These are phyloP conservation scores for Apomyelois bistriatella DNA, from an alignment of 2,888 invertebrate genomes.

Conservation along the genomic window DNA sequence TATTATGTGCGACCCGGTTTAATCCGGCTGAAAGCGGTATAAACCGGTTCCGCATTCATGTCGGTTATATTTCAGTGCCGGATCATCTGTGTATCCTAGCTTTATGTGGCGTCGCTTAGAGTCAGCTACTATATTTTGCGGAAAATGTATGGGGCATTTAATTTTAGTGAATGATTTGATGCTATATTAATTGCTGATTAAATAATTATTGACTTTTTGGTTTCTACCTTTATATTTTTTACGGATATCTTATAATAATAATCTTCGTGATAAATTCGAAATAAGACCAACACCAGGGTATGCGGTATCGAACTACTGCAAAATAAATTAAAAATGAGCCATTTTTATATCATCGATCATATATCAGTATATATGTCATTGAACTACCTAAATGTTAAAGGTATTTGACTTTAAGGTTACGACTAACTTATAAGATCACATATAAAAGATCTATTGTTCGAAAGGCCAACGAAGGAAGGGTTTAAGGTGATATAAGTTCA, in stretches of 20 bases:
- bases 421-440: not conserved
- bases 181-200: no score
- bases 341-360: no score
- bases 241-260: no score
- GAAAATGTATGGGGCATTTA: not conserved
- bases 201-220: no score
- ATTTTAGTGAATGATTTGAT: not conserved
- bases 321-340: no score
- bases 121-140: not conserved
- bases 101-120: not conserved
- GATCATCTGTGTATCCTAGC: conserved; percentile 2
- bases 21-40: conserved; percentile 15
- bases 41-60: conserved; percentile 29
- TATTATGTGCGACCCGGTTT: conserved; percentile 14
- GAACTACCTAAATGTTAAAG: no score
- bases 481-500: not conserved
- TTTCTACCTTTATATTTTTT: no score
- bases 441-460: not conserved
- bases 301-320: no score
- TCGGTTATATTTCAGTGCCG: conserved; percentile 24
- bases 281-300: no score
- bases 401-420: no score
- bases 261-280: no score
- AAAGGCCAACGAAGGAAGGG: not conserved
- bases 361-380: no score